These are phyloP conservation scores for Dinoponera quadriceps DNA, from an alignment of 1,140 invertebrate species.

Conservation along the genomic window DNA sequence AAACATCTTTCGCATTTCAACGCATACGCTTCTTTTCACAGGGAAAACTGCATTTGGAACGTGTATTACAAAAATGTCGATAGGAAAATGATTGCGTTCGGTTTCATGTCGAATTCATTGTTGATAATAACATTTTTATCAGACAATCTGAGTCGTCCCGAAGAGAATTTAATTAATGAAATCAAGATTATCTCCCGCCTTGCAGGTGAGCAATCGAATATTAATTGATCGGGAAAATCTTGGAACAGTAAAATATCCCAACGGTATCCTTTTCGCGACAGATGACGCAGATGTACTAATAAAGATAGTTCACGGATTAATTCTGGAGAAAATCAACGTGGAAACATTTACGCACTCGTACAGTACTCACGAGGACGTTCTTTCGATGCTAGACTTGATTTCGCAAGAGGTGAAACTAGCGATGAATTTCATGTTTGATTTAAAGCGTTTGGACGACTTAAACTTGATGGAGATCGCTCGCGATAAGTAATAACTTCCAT, in stretches of 20 bases:
- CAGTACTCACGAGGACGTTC: conserved; percentile 69
- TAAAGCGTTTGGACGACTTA: conserved; percentile 66
- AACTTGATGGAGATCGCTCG: conserved; percentile 72
- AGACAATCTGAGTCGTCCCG: neutral
- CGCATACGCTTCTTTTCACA: conserved; percentile 60
- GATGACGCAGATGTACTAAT: conserved; percentile 62
- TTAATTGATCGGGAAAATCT: neutral
- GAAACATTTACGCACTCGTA: conserved; percentile 53
- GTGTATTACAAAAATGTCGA: conserved; percentile 63
- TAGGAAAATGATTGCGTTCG: conserved; percentile 64
- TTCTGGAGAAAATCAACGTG: conserved; percentile 70
- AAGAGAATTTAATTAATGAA: conserved; percentile 56
- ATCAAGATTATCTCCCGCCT: conserved; percentile 74
- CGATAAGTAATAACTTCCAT: conserved; percentile 70
- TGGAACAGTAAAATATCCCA: conserved; percentile 16
- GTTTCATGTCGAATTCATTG: conserved; percentile 76
- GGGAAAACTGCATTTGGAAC: conserved; percentile 76
- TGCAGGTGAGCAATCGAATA: conserved; percentile 62
- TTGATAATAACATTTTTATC: conserved; percentile 65
- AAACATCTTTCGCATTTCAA: conserved; percentile 22
- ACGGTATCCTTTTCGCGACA: conserved; percentile 34
- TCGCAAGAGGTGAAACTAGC: conserved; percentile 73
- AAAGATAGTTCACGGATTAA: conserved; percentile 73
- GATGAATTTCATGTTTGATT: conserved; percentile 78
- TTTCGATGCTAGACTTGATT: conserved; percentile 70